These are phyloP conservation scores for Spheniscus humboldti DNA, from an alignment of 2,797 vertebrate genomes.

Conservation along the genomic window DNA sequence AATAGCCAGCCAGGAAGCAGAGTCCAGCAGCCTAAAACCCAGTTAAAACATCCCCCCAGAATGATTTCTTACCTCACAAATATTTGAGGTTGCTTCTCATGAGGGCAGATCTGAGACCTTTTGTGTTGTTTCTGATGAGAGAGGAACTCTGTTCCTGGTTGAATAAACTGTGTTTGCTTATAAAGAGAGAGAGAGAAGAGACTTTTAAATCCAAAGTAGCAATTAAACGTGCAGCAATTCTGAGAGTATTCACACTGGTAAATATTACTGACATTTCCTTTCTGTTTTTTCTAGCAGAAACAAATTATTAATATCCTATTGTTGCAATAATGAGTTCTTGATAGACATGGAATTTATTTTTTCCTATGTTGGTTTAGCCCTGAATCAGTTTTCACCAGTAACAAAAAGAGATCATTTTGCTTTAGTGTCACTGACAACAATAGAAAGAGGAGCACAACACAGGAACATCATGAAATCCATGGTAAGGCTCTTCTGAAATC, in stretches of 20 bases:
- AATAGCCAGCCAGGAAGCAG: not conserved
- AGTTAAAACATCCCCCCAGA: not conserved
- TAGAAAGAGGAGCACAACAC: not conserved
- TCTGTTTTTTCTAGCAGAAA: not conserved
- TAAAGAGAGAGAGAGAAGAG: not conserved
- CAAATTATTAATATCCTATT: conserved; percentile 9
- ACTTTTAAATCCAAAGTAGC: not conserved
- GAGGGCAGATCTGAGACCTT: not conserved
- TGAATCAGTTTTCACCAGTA: not conserved
- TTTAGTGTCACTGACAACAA: not conserved
- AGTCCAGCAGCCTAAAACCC: not conserved
- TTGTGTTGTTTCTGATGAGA: not conserved
- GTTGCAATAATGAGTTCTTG: conserved; percentile 3
- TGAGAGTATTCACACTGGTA: not conserved
- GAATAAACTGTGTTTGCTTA: not conserved
- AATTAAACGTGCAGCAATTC: conserved; percentile 19
- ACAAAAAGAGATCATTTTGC: not conserved
- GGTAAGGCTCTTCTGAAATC: not conserved
- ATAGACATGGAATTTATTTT: not conserved
- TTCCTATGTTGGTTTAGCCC: not conserved
- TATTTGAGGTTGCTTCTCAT: not conserved
- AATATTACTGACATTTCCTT: conserved; percentile 26
- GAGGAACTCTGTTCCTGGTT: not conserved
- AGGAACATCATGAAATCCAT: not conserved
- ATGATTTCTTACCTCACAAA: not conserved